Base-by-base conservation (phyloP, 2,113 vertebrate genomes). In the Etia nguti region DNA sequence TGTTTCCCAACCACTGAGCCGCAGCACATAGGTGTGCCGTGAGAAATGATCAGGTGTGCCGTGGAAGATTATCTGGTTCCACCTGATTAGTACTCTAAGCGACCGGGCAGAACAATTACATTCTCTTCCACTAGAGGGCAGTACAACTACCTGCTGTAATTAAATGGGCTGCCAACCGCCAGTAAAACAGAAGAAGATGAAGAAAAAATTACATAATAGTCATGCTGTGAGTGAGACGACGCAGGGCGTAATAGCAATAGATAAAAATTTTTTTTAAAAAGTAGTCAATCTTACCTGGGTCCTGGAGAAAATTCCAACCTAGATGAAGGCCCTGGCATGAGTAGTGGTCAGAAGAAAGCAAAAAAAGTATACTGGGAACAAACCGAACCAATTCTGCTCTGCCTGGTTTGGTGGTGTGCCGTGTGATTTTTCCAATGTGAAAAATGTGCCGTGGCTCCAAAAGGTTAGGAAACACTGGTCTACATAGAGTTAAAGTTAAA, bases 51-150 rank as follows among this genome's bases (percentile, higher is more conserved):
- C 59, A 62, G 59, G 9, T 62, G 59, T 62, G 59, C 59, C 10
- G 3, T 62, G 31, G 18, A 62, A 4, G 2, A 20, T 62, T 62
- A 62, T 1, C 31, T n/a, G 10, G 59, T 36, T 36, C 59, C 34
- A 62, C 59, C 0, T 62, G 59, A 62, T 62, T 62, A 62, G 59
- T 34, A 7, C 31, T 6, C 6, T 7, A 34, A 34, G 31, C 31
- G 31, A 34, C 7, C 6, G 31, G 0, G 59, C 31, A 62, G 59
- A 62, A 34, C 20, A 5, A 62, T 62, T 34, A 62, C 16, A 0
- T 11, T 60, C 5, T 60, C 16, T 34, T 60, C 57, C 57, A 60
- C 29, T 6, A 60, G 2, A 60, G 29, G 29, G 57, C 29, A 60
- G 57, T 20, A 34, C 29, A 60, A 34, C 57, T 20, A 34, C 57